A percentile compares a stretch with the other conserved stretches of the same genome.
Evolutionary conservation across 2,113 vertebrate genomes (phyloP).

Genomic region (Butorides virescens): DNA sequence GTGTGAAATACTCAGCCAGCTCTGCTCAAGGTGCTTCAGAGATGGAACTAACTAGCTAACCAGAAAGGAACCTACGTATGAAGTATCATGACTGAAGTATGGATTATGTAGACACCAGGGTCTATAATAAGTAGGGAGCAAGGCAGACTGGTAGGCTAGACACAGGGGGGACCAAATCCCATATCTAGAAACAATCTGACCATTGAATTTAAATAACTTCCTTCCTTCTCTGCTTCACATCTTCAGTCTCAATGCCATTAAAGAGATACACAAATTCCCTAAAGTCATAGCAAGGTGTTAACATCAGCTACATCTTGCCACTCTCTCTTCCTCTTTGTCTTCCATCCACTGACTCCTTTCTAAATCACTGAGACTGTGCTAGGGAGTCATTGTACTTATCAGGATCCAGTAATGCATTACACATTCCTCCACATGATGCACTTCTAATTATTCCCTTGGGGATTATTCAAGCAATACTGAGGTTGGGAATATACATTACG

Average conservation of each 20-base stretch:
- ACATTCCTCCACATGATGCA: background rate
- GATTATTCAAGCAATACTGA: conserved; percentile 9
- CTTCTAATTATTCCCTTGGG: conserved; percentile 3
- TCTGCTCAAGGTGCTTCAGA: background rate
- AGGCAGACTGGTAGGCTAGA: background rate
- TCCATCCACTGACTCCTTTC: background rate
- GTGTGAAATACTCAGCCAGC: background rate
- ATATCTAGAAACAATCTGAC: background rate
- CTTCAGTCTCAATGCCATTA: background rate
- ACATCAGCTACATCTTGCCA: background rate
- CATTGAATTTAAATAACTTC: background rate
- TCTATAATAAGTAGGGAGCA: background rate
- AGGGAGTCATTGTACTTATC: background rate
- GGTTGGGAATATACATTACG: background rate
- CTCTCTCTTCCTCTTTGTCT: background rate
- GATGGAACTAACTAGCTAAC: background rate
- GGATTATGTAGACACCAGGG: background rate
- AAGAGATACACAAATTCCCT: background rate
- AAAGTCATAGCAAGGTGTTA: background rate
- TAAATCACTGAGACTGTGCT: background rate
- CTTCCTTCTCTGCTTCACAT: background rate
- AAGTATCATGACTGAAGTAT: background rate
- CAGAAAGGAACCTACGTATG: background rate
- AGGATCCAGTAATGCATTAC: background rate
- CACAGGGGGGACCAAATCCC: background rate